phyloP scores from a whole-genome alignment of 2,797 vertebrate genomes.

The Characodon lateralis region DNA sequence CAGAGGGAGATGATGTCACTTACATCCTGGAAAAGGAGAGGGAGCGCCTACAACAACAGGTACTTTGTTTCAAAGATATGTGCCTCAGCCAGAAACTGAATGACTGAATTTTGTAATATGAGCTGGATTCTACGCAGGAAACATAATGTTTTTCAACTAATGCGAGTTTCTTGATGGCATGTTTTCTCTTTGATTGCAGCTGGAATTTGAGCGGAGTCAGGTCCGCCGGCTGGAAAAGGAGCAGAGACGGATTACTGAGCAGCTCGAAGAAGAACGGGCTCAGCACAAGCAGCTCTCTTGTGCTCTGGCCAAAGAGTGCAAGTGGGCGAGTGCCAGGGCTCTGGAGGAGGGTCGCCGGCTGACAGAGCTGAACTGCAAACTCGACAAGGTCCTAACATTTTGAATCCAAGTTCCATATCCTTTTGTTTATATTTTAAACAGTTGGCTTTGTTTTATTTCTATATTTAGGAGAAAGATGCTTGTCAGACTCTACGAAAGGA shows the following conservation, averaged over 20 bases:
- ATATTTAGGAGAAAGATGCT: conserved; percentile 80
- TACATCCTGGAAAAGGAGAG: conserved; percentile 97
- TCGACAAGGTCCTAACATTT: conserved; percentile 80
- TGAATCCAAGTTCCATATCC: not conserved
- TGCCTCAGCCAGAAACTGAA: not conserved
- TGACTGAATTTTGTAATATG: not conserved
- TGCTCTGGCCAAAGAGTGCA: conserved; percentile 93
- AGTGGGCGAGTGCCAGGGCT: conserved; percentile 89
- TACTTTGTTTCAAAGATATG: conserved; percentile 44
- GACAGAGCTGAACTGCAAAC: conserved; percentile 83
- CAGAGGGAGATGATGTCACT: conserved; percentile 96
- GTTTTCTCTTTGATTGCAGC: conserved; percentile 64
- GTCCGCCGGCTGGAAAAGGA: conserved; percentile 91
- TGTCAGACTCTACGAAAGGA: conserved; percentile 84
- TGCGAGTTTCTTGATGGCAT: not conserved
- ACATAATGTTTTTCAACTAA: not conserved
- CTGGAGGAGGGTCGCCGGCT: conserved; percentile 91
- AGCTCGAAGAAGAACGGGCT: conserved; percentile 90
- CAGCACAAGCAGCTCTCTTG: conserved; percentile 94
- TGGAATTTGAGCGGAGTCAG: conserved; percentile 94
- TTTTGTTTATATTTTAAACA: fast-evolving
- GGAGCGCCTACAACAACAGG: conserved; percentile 95
- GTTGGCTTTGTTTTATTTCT: not conserved
- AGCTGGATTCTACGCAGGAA: not conserved
- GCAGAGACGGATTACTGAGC: conserved; percentile 86